Evolutionary conservation across 1,140 invertebrate genomes (phyloP), one percentile per base, ranked within the genome.

Genomic region (Orius insidiosus): DNA sequence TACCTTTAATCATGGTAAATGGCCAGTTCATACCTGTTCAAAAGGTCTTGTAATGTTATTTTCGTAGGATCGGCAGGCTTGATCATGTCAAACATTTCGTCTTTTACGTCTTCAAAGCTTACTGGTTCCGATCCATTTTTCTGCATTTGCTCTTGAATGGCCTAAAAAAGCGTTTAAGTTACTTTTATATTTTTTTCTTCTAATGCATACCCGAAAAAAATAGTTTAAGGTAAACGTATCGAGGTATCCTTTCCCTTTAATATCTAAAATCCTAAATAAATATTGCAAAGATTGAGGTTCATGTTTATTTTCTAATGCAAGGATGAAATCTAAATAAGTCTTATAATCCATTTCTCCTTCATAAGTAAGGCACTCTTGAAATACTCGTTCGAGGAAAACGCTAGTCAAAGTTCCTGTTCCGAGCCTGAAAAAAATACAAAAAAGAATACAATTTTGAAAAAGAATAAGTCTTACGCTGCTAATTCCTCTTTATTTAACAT

Each of bases 321-420:
- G 65, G 0, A 94, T 85, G 65, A 97, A 85, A 59, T 97, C 89
- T 11, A 97, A 62, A 63, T 92, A 98, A 0, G 87, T 89, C 65
- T 94, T 95, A 62, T 95, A 98, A 63, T 98, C 92, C 79, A 96
- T 94, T 72, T 96, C 89, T 3, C 85, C 88, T 54, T 89, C 80
- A 59, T 92, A 96, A 0, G 90, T 97, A 0, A 93, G 69, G 56
- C 85, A 93, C 58, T 93, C 89, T 65, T 95, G 86, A 64, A 95
- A 97, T 0, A 96, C 82, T 38, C 89, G 70, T 53, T 92, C 85
- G 6, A 97, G 69, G 62, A 97, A 96, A 2, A 85, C 79, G 42
- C 77, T 71, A 0, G 89, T 96, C 11, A 96, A 60, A 0, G 86
- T 92, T 8, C 86, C 85, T 4, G 83, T 87, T 0, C 86, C 88